phyloP scores from a whole-genome alignment of 1,140 invertebrate species.

The Neodiprion fabricii region DNA sequence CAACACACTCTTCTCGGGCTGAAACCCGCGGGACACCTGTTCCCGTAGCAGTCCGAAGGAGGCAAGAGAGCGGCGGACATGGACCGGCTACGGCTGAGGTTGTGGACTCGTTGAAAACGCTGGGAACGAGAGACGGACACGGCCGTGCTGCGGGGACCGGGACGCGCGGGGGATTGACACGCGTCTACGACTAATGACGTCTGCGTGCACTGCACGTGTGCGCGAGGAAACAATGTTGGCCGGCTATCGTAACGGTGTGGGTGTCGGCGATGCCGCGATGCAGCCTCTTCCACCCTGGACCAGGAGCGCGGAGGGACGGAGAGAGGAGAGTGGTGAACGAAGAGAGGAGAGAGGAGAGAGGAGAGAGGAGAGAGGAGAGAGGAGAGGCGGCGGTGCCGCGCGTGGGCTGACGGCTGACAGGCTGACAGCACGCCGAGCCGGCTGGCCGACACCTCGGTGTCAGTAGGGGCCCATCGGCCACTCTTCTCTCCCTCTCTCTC shows the following conservation, averaged over 20 bases:
- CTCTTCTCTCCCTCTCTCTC: slow-evolving; percentile 35
- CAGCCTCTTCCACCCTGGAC: slow-evolving; percentile 22
- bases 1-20: background rate
- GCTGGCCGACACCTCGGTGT: slow-evolving; percentile 59
- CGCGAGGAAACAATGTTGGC: background rate
- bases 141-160: background rate
- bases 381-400: slow-evolving; percentile 47
- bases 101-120: slow-evolving; percentile 1
- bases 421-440: slow-evolving; percentile 49
- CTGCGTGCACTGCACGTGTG: background rate
- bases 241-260: slow-evolving; percentile 21
- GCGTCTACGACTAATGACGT: slow-evolving; percentile 25
- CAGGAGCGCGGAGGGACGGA: background rate
- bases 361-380: background rate
- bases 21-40: background rate
- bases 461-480: slow-evolving; percentile 32
- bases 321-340: background rate
- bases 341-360: slow-evolving; percentile 11
- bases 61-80: background rate
- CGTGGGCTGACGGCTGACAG: slow-evolving; percentile 60
- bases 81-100: background rate
- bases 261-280: slow-evolving; percentile 39
- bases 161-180: slow-evolving; percentile 24
- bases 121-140: background rate
- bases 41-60: background rate